These are phyloP conservation scores for Eospalax fontanierii DNA, from an alignment of 2,797 vertebrate species.

Conservation along the genomic window DNA sequence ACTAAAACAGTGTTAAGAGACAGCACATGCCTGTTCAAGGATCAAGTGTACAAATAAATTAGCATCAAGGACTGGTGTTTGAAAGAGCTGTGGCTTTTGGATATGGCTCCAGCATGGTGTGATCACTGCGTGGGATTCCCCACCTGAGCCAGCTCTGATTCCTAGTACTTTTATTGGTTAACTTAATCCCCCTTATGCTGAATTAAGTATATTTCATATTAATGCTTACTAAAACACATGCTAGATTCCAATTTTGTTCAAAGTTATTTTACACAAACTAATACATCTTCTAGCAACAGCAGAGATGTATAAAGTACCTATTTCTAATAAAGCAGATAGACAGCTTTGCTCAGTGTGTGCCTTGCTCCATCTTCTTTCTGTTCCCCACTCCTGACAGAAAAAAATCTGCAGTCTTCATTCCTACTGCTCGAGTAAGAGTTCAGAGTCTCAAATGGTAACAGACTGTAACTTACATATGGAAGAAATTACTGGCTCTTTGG, in stretches of 20 bases:
- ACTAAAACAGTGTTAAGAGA: neutral
- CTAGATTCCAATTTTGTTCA: neutral
- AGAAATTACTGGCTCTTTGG: neutral
- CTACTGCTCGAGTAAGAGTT: neutral
- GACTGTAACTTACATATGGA: neutral
- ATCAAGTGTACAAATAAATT: neutral
- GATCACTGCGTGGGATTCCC: neutral
- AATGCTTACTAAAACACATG: neutral
- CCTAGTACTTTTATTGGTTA: neutral
- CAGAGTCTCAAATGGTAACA: neutral
- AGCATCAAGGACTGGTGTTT: neutral
- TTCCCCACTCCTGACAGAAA: neutral
- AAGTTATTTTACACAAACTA: conserved; percentile 2
- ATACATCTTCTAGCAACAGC: neutral
- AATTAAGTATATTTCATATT: neutral
- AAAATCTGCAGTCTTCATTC: neutral
- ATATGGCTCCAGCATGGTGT: neutral
- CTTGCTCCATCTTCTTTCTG: neutral
- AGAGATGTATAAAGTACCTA: neutral
- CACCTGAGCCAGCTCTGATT: neutral
- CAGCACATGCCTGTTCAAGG: neutral
- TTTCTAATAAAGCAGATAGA: neutral
- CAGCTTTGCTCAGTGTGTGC: neutral
- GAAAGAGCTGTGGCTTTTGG: neutral
- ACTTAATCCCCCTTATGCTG: neutral